phyloP scores from a whole-genome alignment of 2,797 vertebrate genomes.

The Lepus oiostolus region DNA sequence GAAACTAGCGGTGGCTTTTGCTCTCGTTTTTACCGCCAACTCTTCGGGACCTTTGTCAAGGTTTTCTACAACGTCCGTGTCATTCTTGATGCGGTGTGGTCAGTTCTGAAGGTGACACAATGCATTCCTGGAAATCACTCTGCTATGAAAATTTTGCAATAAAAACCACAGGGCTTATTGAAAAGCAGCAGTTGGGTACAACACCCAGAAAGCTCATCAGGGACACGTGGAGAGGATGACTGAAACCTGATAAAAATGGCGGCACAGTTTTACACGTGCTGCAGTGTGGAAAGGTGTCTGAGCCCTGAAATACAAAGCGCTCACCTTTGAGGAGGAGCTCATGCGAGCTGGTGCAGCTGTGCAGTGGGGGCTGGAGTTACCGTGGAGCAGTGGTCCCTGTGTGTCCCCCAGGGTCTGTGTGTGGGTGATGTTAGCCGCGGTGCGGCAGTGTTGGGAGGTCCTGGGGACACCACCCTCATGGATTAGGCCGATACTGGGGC shows the following conservation, averaged over 20 bases:
- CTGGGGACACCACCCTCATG: too few relatives aligned
- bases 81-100: not conserved
- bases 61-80: not conserved
- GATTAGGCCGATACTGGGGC: too few relatives aligned
- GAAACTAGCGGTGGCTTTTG: not conserved
- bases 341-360: not conserved
- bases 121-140: not conserved
- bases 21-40: not conserved
- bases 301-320: not conserved
- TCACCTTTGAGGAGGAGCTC: not conserved
- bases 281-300: not conserved
- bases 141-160: not conserved
- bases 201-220: not conserved
- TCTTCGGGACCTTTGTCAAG: not conserved
- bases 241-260: not conserved
- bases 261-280: not conserved
- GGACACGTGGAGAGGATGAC: not conserved
- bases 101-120: not conserved
- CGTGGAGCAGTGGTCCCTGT: not conserved
- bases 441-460: too few relatives aligned
- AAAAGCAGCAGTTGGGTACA: not conserved
- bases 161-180: not conserved
- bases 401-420: not conserved
- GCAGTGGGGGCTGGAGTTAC: too few relatives aligned
- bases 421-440: too few relatives aligned